phyloP scores from a whole-genome alignment of 2,113 vertebrate genomes.

The Notothenia coriiceps region DNA sequence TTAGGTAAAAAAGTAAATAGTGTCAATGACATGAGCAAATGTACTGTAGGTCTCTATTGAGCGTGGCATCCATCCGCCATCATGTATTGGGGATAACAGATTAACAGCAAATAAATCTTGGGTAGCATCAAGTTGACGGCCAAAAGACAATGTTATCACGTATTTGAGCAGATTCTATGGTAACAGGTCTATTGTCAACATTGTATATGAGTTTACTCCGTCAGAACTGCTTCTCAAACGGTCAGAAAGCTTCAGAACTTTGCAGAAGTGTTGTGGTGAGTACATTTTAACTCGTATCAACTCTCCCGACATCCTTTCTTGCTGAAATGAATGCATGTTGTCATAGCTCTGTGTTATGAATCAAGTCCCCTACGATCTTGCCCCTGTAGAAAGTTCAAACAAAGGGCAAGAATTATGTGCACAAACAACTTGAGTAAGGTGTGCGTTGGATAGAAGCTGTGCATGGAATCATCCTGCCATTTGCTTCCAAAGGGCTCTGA shows the following conservation, averaged over 20 bases:
- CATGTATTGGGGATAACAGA: background rate
- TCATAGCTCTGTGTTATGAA: constrained; percentile 13
- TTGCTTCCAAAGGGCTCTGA: constrained; percentile 76
- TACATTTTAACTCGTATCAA: background rate
- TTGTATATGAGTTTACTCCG: background rate
- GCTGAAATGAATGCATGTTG: background rate
- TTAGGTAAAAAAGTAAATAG: background rate
- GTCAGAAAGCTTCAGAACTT: background rate
- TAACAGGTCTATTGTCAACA: background rate
- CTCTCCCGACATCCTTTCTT: background rate
- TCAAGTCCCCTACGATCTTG: constrained; percentile 16
- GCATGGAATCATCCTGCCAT: constrained; percentile 65
- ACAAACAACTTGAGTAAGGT: constrained; percentile 55
- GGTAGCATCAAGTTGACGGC: background rate
- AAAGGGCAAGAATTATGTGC: constrained; percentile 51
- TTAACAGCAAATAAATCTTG: background rate
- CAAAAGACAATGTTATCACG: background rate
- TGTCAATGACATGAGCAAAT: background rate
- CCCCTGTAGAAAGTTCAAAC: constrained; percentile 32
- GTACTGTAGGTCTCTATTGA: background rate
- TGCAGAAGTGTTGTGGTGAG: background rate
- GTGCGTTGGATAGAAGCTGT: constrained; percentile 47
- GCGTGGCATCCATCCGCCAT: background rate
- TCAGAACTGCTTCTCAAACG: background rate
- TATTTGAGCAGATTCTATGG: background rate